phyloP scores from a whole-genome alignment of 2,113 vertebrate species.

The Pelmatolapia mariae region DNA sequence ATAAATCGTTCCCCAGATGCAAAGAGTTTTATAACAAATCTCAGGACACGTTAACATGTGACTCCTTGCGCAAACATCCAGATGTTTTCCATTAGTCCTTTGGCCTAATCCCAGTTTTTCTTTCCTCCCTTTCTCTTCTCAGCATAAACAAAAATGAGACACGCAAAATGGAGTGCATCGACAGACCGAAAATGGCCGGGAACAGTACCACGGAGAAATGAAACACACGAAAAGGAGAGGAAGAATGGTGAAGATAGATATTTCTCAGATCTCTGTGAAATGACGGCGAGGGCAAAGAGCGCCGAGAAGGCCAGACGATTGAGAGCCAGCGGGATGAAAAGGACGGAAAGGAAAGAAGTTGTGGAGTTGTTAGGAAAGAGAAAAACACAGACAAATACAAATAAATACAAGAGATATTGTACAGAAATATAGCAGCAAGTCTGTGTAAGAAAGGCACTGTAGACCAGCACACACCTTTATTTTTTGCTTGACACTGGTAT shows the following conservation, averaged over 20 bases:
- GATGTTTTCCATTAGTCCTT: slow-evolving; percentile 40
- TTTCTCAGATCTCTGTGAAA: slow-evolving; percentile 24
- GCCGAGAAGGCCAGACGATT: background rate
- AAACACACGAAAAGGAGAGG: background rate
- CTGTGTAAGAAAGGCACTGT: slow-evolving; percentile 21
- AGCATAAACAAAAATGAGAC: slow-evolving; percentile 61
- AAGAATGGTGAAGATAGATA: slow-evolving; percentile 4
- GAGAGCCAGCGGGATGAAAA: background rate
- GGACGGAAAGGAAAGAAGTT: background rate
- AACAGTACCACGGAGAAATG: background rate
- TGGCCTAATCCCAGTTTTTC: slow-evolving; percentile 32
- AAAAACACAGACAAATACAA: background rate
- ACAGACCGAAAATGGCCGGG: slow-evolving; percentile 15
- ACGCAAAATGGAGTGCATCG: slow-evolving; percentile 50
- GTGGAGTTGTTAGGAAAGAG: background rate
- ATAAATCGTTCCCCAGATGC: background rate
- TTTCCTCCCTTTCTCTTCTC: background rate
- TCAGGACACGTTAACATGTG: background rate
- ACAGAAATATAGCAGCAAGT: slow-evolving; percentile 9
- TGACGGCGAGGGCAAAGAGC: background rate
- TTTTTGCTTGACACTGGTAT: slow-evolving; percentile 23
- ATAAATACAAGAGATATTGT: background rate
- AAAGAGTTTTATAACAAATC: background rate
- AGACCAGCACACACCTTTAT: slow-evolving; percentile 1
- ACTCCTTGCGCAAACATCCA: slow-evolving; percentile 17